A percentile compares a stretch with the other conserved stretches of the same genome.
These are phyloP conservation scores for Diplolepis rosae DNA, from an alignment of 2,888 invertebrate species.

Conservation along the genomic window DNA sequence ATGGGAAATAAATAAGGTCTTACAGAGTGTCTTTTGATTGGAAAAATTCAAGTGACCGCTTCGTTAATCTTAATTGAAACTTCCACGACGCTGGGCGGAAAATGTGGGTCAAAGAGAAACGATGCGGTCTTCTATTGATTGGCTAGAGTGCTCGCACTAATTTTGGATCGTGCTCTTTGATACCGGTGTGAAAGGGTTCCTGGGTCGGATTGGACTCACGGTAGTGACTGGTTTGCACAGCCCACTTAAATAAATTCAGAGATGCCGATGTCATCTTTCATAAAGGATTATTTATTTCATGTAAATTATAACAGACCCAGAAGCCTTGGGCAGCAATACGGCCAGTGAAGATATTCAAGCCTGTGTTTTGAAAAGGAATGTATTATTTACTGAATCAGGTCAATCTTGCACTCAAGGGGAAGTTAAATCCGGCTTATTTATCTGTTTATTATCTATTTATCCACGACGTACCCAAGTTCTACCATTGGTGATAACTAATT, in stretches of 20 bases:
- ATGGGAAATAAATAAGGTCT: background rate
- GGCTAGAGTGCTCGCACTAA: slow-evolving; percentile 43
- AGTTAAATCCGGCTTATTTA: slow-evolving; percentile 20
- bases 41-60: slow-evolving; percentile 43
- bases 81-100: slow-evolving; percentile 37
- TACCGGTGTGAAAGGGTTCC: slow-evolving; percentile 31
- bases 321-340: slow-evolving; percentile 17
- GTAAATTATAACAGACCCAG: slow-evolving; percentile 14
- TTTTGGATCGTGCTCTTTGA: slow-evolving; percentile 41
- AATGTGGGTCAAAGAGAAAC: slow-evolving; percentile 45
- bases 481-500: background rate
- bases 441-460: background rate
- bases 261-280: background rate
- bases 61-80: slow-evolving; percentile 41
- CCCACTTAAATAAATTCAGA: slow-evolving; percentile 5
- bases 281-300: slow-evolving; percentile 19
- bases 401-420: slow-evolving; percentile 13
- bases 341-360: slow-evolving; percentile 4
- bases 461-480: background rate
- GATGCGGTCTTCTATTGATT: slow-evolving; percentile 48
- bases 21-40: background rate
- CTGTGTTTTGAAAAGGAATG: slow-evolving; percentile 23
- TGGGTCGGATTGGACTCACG: slow-evolving; percentile 1
- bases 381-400: slow-evolving; percentile 29
- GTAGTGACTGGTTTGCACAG: background rate